Evolutionary conservation across 2,888 invertebrate species (phyloP).

Genomic region (Itoplectis maculator): DNA sequence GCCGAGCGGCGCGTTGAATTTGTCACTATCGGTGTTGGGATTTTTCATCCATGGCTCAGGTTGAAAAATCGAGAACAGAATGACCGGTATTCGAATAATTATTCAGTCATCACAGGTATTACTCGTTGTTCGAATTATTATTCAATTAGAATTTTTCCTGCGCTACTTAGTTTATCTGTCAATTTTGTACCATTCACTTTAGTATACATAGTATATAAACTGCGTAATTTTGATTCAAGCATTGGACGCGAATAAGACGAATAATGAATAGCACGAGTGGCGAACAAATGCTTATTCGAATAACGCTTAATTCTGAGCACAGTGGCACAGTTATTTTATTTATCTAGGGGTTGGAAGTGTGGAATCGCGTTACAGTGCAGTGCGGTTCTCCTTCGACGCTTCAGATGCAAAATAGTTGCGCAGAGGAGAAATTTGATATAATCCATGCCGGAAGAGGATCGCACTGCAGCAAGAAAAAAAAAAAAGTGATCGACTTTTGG

Average conservation of each 20-base stretch:
- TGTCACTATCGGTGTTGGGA: not conserved
- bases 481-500: conserved; percentile 52
- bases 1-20: conserved; percentile 14
- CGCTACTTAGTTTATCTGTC: not conserved
- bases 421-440: not conserved
- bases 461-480: conserved; percentile 17
- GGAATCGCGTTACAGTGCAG: conserved; percentile 15
- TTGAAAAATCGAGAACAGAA: conserved; percentile 17
- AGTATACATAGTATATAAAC: not conserved
- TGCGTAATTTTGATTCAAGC: not conserved
- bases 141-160: not conserved
- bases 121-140: conserved; percentile 5
- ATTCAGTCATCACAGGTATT: conserved; percentile 11
- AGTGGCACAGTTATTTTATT: conserved; percentile 45
- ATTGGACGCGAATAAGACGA: not conserved
- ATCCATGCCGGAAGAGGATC: conserved; percentile 50
- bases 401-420: not conserved
- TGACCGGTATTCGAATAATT: conserved; percentile 11
- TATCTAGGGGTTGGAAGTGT: conserved; percentile 46
- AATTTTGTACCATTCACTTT: not conserved
- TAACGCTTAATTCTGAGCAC: conserved; percentile 17
- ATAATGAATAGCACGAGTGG: conserved; percentile 1
- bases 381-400: conserved; percentile 42
- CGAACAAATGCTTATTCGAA: conserved; percentile 18
- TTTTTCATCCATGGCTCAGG: conserved; percentile 8